Percentiles rank a stretch among this genome's conserved stretches.
Evolutionary conservation across 2,888 invertebrate species (phyloP).

Genomic region (Bellardia bayeri): DNA sequence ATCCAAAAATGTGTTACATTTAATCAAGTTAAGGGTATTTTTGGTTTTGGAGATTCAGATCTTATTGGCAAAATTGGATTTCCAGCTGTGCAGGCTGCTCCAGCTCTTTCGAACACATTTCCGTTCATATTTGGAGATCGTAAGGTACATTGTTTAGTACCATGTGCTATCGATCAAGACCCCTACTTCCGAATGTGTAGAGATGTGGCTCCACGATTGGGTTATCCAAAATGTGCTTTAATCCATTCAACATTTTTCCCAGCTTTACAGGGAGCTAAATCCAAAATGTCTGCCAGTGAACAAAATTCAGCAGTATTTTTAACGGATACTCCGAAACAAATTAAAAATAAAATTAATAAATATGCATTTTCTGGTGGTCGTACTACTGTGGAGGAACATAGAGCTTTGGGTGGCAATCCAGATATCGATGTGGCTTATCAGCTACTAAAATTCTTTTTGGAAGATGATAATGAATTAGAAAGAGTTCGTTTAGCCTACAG

Average conservation of each 20-base stretch:
- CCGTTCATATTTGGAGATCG: constrained; percentile 94
- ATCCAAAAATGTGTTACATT: constrained; percentile 98
- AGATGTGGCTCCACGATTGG: constrained; percentile 97
- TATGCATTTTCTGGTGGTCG: constrained; percentile 99
- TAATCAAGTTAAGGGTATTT: constrained; percentile 99
- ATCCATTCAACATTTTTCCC: constrained; percentile 96
- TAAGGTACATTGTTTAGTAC: constrained; percentile 90
- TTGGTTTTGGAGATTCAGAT: constrained; percentile 98
- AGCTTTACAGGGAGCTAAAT: constrained; percentile 97
- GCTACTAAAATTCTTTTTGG: constrained; percentile 96
- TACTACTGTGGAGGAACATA: constrained; percentile 96
- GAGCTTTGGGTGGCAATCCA: constrained; percentile 95
- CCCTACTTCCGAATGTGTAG: constrained; percentile 99
- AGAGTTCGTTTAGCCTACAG: constrained; percentile 85
- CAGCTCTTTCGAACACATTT: constrained; percentile 94
- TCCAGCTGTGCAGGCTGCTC: constrained; percentile 98
- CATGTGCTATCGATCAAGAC: constrained; percentile 99
- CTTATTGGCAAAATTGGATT: constrained; percentile 98
- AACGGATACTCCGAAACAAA: constrained; percentile 97
- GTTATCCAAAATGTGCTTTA: constrained; percentile 94
- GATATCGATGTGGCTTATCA: constrained; percentile 98
- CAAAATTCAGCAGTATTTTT: constrained; percentile 96
- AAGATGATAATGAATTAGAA: constrained; percentile 94
- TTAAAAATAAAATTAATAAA: constrained; percentile 98
- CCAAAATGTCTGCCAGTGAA: constrained; percentile 99